Base-by-base conservation (phyloP, 1,140 invertebrate species). In the Drosophila miranda region DNA sequence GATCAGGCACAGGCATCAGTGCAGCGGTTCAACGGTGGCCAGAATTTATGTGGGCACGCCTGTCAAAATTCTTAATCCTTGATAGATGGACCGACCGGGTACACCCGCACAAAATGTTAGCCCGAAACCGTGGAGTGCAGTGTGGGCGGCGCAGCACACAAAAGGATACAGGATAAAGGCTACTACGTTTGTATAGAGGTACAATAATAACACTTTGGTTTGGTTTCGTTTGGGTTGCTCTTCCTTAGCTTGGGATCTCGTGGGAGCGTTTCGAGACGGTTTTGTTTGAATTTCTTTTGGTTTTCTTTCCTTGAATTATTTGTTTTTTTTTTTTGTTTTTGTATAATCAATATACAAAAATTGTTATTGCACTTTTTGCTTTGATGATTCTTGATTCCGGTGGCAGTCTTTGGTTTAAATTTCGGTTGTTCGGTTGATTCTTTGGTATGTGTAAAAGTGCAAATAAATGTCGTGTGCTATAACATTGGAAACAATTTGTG, bases 31-130 rank as follows among this genome's bases (percentile, higher is more conserved):
- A 34, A 9, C 30, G 30, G 9, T 34, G 30, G 8, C 8, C 9
- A 34, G 30, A 75, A 75, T 83, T 83, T 83, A 83, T 79, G 80
- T 46, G 80, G 80, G 80, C 62, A 78, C 75, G 80, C 55, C 75
- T 75, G 80, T 83, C 79, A 82, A 53, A 57, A 67, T 54, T 48
- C 50, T 60, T 78, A 83, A 83, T 83, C 79, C 79, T 70, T 63
- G 56, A 54, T 67, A 58, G 51, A 59, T 53, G 45, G 38, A 55
- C 57, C 53, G n/a, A 43, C 49, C 43, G n/a, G 51, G 50, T 54
- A 48, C 79, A 78, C 79, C 79, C 79, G 75, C 79, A 83, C 79
- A 72, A 78, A 60, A 38, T 41, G 41, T 23, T 8, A 28, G 48
- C 34, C 28, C 26, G 42, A 41, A 41, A 28, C 51, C 34, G 46